Evolutionary conservation across 2,113 vertebrate genomes (phyloP).

Genomic region (Barbus barbus): DNA sequence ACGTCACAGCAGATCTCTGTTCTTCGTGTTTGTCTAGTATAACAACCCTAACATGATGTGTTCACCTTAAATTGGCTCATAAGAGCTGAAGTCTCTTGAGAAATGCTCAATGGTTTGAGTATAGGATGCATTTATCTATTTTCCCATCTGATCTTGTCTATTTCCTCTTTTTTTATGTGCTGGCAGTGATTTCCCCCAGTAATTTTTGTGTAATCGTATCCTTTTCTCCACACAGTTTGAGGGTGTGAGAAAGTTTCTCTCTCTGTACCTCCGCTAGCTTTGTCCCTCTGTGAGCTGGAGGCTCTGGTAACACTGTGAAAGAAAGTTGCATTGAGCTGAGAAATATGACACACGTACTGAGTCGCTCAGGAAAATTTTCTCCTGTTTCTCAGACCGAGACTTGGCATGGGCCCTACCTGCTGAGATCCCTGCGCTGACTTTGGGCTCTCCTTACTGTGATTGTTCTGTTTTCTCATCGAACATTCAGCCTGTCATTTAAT

Average conservation of each 20-base stretch:
- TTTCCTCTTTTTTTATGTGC: background rate
- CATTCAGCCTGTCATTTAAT: background rate
- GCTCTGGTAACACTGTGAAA: slow-evolving; percentile 53
- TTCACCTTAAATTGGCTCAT: background rate
- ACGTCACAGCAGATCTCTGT: no score
- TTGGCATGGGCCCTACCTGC: no score
- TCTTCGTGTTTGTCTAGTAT: no score
- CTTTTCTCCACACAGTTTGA: slow-evolving; percentile 29
- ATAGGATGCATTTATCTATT: background rate
- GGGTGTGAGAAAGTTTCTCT: slow-evolving; percentile 40
- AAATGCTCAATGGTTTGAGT: background rate
- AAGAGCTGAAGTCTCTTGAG: background rate
- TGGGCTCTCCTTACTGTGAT: no score
- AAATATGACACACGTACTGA: slow-evolving; percentile 66
- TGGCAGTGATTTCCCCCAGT: background rate
- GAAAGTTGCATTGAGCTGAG: slow-evolving; percentile 57
- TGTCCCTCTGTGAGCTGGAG: slow-evolving; percentile 20
- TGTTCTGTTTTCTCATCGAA: slow-evolving; percentile 13
- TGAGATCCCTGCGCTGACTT: no score
- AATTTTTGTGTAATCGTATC: slow-evolving; percentile 25
- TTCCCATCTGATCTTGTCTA: background rate
- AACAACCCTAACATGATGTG: background rate
- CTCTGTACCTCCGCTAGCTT: slow-evolving; percentile 35
- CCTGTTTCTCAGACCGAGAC: slow-evolving; percentile 37
- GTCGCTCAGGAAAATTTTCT: slow-evolving; percentile 53